Base-by-base conservation (phyloP, 2,888 invertebrate species). In the Leuctra nigra region DNA sequence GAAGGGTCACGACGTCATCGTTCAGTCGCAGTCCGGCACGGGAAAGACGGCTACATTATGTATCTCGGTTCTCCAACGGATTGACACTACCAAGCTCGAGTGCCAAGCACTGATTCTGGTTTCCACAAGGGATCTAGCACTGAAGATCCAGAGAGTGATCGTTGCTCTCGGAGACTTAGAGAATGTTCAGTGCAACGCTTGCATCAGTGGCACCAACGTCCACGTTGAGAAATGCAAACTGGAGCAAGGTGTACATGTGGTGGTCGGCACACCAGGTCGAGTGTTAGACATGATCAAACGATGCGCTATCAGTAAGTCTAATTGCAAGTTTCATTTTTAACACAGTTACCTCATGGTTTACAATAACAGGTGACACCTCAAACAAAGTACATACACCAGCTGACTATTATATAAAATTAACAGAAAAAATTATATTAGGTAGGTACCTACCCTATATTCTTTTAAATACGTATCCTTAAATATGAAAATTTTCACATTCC, bases 11-110 rank as follows among this genome's bases (percentile, higher is more conserved):
- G 99, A 99, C 77, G 98, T 99, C 60, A 99, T 99, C 76, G 99
- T 99, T 68, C 99, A 99, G 77, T 99, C 99, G 64, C 99, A 99
- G 80, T 99, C 99, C 65, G 98, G 91, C 74, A 99, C 99, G 73
- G 99, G 99, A 64, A 99, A 99, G 78, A 99, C 99, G 54, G 99
- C 99, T 62, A 99, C 99, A 29, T 99, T 99, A 77, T 95, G 97
- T 55, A 95, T 99, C 76, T 94, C 97, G 58, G 97, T 99, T 73
- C 81, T 99, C 62, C 96, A 99, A 78, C 91, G 95, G 77, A 91
- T 99, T 71, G 93, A 99, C 73, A 90, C 92, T 58, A 80, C 78
- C 65, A 72, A 88, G 65, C 84, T 87, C 67, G 91, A 94, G 72
- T 95, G 96, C 72, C 99, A 99, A 77, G 98, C 99, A 48, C 80